Base-by-base conservation (phyloP, 1,140 invertebrate genomes). In the Orius laevigatus region DNA sequence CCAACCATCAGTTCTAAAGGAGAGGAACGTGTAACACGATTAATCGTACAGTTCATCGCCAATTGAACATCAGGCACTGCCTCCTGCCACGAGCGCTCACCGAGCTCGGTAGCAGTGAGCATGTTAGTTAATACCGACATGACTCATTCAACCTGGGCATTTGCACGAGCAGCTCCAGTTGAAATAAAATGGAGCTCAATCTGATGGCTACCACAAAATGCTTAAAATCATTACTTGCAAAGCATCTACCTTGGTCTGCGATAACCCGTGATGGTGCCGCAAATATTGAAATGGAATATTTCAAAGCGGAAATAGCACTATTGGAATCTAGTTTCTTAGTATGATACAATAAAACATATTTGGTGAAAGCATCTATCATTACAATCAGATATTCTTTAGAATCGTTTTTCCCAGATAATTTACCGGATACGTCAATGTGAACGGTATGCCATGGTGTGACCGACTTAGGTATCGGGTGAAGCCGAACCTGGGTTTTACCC, bases 1-100 rank as follows among this genome's bases (percentile, higher is more conserved):
- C 60, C 60, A 10, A 58, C 55, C 16, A 62, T 15, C 14, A 63
- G 41, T 38, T 63, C 55, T 20, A 63, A 34, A 16, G 60, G 57
- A 49, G 55, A 58, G 1, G 49, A 34, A 44, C 58, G 57, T 0
- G 57, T 60, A 5, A 58, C 54, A 6, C 56, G 33, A 48, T 58
- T 60, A 1, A 52, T 12, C 1, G 60, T 59, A 25, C 53, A 57
- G 55, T 63, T 63, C 5, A 64, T 25, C 1, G 59, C 55, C 18
- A 64, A 42, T 49, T 62, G 61, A 9, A 63, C 49, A 8, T 62
- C 59, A 3, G 42, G 51, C 36, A 63, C 32, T 9, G 55, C 48
- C 15, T 57, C 60, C 25, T 63, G 60, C 60, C 59, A 62, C n/a
- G 60, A 57, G 36, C 50, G 52, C 9, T 49, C 49, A 40, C 49